Base-by-base conservation (phyloP, 2,113 vertebrate species). In the Burhinus bistriatus region DNA sequence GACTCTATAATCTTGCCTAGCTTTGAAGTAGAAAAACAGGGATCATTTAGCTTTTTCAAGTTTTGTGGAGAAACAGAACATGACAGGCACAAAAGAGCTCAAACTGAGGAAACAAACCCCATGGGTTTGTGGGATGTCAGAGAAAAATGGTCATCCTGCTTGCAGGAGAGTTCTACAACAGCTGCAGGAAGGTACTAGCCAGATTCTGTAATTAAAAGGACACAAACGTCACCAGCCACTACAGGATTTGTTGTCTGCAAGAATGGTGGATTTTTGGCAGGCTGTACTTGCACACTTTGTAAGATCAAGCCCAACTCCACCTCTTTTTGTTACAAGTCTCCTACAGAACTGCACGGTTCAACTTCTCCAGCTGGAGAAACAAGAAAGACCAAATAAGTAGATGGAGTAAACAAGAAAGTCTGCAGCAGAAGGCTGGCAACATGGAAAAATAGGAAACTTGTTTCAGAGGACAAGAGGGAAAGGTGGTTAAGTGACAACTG, bases 91-190 rank as follows among this genome's bases (percentile, higher is more conserved):
- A 79, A 64, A 93, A 94, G 83, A 93, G 49, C 44, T 84, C 75
- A 77, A 89, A 38, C 62, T n/a, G 52, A 75, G 51, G 36, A 85
- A 94, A 76, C 34, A 45, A 85, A 75, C 2, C 73, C 57, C 49
- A 54, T 19, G 61, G 49, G 82, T 49, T 80, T 20, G 6, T 0
- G 7, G 18, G 51, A 78, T 81, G 62, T 81, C 87, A 95, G 58
- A 77, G 84, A 95, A 94, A 87, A 95, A 95, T 71, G 40, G 90
- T 27, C 88, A 88, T 83, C 45, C 21, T 83, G 71, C 76, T 83
- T 92, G 81, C 86, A 75, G 86, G 44, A 89, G 40, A 72, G 61
- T n/a, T 79, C 45, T 66, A 15, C 82, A 90, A 91, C 62, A 87
- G 92, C 65, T 9, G 3, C 81, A 82, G 11, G 2, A 87, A 83